Conservation (phyloP, 2,888 invertebrate genomes). For the Fragum fragum region DNA sequence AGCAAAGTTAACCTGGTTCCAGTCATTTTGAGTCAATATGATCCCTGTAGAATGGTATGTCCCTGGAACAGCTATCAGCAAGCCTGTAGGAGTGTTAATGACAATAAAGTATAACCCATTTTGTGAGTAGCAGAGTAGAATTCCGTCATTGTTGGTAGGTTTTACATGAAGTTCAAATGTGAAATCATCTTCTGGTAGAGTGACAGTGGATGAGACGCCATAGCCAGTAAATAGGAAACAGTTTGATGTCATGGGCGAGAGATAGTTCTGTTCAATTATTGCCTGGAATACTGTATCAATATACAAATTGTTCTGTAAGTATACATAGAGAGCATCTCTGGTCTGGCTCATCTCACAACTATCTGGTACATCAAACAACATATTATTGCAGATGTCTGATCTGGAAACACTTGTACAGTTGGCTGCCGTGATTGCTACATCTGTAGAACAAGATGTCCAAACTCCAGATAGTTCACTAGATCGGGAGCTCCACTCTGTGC, state of each 20-base stretch:
- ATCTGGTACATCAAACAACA: conserved; percentile 43
- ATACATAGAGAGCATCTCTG: conserved; percentile 50
- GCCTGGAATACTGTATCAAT: conserved; percentile 52
- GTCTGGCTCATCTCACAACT: conserved; percentile 61
- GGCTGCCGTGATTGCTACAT: conserved; percentile 50
- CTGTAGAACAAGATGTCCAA: conserved; percentile 65
- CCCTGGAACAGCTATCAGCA: conserved; percentile 53
- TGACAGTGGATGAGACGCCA: conserved; percentile 62
- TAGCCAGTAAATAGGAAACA: conserved; percentile 66
- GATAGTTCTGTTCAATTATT: conserved; percentile 48
- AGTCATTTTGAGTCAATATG: conserved; percentile 57
- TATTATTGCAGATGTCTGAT: conserved; percentile 52
- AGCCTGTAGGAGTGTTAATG: conserved; percentile 50
- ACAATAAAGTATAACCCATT: conserved; percentile 57
- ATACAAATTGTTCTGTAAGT: conserved; percentile 41
- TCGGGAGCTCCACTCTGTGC: conserved; percentile 53
- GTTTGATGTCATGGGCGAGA: conserved; percentile 57
- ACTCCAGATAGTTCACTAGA: conserved; percentile 53
- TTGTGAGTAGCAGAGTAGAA: conserved; percentile 66
- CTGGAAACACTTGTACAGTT: conserved; percentile 55
- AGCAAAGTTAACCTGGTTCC: conserved; percentile 75
- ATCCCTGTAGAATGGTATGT: conserved; percentile 55
- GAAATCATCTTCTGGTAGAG: conserved; percentile 64
- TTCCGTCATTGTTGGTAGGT: conserved; percentile 63
- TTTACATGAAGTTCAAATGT: conserved; percentile 76